Percentiles rank a stretch among this genome's conserved stretches.
Conservation (phyloP, 2,888 invertebrate genomes). For the Dorcus hopei region DNA sequence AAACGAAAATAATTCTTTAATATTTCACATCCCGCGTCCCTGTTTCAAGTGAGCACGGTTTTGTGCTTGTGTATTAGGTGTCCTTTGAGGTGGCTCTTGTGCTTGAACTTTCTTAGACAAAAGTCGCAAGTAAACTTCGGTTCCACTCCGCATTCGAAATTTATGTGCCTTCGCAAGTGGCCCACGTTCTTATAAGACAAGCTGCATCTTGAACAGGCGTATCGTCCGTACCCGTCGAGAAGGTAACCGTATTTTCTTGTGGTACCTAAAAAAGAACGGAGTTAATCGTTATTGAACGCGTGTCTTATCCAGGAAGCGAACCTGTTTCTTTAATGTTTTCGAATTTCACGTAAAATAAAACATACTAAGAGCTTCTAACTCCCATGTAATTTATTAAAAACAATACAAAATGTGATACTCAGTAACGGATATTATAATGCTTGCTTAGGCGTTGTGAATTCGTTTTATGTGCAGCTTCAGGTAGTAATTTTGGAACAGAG, state of each 20-base stretch:
- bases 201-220: background rate
- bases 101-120: background rate
- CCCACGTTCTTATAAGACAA: background rate
- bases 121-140: background rate
- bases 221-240: background rate
- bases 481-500: constrained; percentile 6
- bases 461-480: constrained; percentile 9
- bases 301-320: too few relatives aligned
- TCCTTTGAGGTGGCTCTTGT: background rate
- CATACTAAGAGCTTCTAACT: too few relatives aligned
- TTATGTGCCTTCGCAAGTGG: background rate
- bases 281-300: too few relatives aligned
- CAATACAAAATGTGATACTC: background rate
- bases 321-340: too few relatives aligned
- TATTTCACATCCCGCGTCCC: background rate
- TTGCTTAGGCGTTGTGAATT: background rate
- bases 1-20: background rate
- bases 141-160: constrained; percentile 4
- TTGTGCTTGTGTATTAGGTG: background rate
- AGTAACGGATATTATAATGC: background rate
- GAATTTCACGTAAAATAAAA: too few relatives aligned
- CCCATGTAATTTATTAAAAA: too few relatives aligned
- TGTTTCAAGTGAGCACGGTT: background rate
- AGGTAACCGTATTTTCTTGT: too few relatives aligned
- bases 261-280: too few relatives aligned